Percentiles rank a stretch among this genome's conserved stretches.
These are phyloP conservation scores for Progne subis DNA, from an alignment of 2,113 vertebrate genomes.

Conservation along the genomic window DNA sequence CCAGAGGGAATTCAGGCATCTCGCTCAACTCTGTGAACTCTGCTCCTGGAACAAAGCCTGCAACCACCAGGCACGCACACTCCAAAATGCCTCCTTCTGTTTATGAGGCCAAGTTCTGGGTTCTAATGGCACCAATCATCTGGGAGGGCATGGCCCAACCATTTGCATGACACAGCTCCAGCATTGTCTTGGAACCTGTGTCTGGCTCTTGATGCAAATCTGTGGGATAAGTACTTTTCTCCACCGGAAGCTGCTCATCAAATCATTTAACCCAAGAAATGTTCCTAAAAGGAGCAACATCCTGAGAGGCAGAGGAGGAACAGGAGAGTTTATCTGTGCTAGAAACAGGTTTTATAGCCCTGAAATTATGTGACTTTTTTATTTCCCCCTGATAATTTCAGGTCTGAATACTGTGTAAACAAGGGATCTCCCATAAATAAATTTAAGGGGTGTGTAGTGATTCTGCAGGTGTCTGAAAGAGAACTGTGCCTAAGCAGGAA, in stretches of 20 bases:
- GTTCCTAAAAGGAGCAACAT: not conserved
- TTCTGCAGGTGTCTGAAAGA: not conserved
- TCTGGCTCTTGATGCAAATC: not conserved
- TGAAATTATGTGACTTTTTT: not conserved
- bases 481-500: not conserved
- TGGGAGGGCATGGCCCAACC: not conserved
- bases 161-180: not conserved
- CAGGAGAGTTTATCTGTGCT: not conserved
- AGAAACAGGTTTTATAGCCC: not conserved
- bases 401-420: not conserved
- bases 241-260: not conserved
- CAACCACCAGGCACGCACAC: not conserved
- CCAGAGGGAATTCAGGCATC: slow-evolving; percentile 8
- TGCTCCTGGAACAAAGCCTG: slow-evolving; percentile 2
- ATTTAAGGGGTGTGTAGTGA: not conserved
- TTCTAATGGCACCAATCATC: not conserved
- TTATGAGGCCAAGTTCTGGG: not conserved
- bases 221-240: not conserved
- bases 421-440: not conserved
- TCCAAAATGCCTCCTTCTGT: not conserved
- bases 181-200: not conserved
- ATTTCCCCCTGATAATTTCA: not conserved
- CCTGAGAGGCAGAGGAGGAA: not conserved
- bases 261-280: not conserved
- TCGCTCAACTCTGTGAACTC: not conserved